These are phyloP conservation scores for Nylanderia fulva DNA, from an alignment of 1,140 invertebrate species.

Conservation along the genomic window DNA sequence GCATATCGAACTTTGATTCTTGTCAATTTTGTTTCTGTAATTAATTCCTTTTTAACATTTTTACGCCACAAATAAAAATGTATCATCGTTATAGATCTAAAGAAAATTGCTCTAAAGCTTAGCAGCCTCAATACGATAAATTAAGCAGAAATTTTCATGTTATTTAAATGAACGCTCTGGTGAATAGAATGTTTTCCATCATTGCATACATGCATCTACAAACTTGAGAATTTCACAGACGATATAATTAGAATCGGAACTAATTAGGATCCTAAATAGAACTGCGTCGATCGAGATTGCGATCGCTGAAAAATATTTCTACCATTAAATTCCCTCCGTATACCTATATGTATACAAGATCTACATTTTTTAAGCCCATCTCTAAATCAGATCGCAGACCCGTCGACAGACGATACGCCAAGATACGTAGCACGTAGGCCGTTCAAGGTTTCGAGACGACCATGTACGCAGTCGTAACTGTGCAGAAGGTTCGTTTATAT, in stretches of 20 bases:
- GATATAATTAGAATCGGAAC: slow-evolving; percentile 1
- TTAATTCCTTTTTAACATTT: neutral
- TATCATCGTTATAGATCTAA: neutral
- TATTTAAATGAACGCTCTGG: neutral
- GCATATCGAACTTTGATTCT: neutral
- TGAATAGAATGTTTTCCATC: slow-evolving; percentile 21
- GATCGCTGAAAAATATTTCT: neutral
- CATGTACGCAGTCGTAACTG: slow-evolving; percentile 30
- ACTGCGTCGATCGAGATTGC: neutral
- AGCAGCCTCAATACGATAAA: neutral
- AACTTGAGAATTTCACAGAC: neutral
- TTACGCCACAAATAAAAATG: neutral
- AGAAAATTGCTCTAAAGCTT: slow-evolving; percentile 4
- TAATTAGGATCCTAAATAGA: neutral
- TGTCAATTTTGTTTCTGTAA: neutral
- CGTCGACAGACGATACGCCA: slow-evolving; percentile 11
- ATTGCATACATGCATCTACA: neutral
- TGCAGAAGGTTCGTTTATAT: slow-evolving; percentile 25
- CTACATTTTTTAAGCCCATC: neutral
- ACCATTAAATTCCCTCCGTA: slow-evolving; percentile 23
- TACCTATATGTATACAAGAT: neutral
- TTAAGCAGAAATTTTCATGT: neutral
- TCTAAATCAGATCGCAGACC: slow-evolving; percentile 11
- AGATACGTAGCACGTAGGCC: no score
- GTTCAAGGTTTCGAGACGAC: slow-evolving; percentile 47